Percentiles rank a stretch among this genome's conserved stretches.
Conservation (phyloP, 2,797 vertebrate species). For the Microtus obscurus region DNA sequence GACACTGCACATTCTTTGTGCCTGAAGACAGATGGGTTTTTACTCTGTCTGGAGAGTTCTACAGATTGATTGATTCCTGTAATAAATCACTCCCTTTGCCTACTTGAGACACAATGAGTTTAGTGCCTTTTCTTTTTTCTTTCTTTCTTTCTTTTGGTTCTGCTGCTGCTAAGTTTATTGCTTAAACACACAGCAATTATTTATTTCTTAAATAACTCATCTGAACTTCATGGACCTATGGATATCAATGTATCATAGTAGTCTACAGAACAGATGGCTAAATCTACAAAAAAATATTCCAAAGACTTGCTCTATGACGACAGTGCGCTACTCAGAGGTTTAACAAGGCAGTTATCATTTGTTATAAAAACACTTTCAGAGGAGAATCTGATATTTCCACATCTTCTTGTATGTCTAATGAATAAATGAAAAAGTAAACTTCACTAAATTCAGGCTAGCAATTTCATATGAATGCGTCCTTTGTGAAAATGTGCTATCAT, state of each 20-base stretch:
- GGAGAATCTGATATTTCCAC: neutral
- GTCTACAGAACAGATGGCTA: conserved; percentile 6
- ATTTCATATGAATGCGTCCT: neutral
- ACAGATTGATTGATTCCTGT: neutral
- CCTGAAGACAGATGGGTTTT: conserved; percentile 26
- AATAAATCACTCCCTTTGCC: neutral
- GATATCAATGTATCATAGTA: neutral
- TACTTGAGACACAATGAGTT: neutral
- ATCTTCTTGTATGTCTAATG: neutral
- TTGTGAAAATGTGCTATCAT: neutral
- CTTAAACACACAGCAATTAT: neutral
- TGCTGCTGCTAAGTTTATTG: neutral
- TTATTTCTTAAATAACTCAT: conserved; percentile 44
- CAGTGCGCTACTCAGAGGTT: neutral
- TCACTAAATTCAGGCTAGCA: conserved; percentile 23
- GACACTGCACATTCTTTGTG: neutral
- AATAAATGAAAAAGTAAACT: conserved; percentile 41
- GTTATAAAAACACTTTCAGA: conserved; percentile 35
- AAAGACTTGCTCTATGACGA: neutral
- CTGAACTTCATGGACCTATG: neutral
- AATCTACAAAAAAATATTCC: neutral
- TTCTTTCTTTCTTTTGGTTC: too few species aligned
- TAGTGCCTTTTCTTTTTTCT: neutral
- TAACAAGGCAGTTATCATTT: neutral
- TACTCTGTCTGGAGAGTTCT: neutral